Evolutionary conservation across 2,113 vertebrate species (phyloP).

Genomic region (Chaetodon trifascialis): DNA sequence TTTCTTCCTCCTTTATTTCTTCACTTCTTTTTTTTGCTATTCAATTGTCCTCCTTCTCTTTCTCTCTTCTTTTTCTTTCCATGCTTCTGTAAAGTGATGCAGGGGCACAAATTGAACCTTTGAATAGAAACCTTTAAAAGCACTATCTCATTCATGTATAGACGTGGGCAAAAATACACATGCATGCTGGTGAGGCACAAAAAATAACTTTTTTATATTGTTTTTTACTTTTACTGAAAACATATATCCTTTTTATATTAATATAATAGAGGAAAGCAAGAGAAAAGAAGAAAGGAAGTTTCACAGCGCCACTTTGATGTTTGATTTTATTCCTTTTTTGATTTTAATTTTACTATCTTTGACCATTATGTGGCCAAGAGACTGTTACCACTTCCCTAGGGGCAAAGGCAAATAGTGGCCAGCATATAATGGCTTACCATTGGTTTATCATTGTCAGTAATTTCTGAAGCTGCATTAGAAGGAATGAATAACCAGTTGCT

Average conservation of each 20-base stretch:
- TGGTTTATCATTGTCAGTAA: slow-evolving; percentile 5
- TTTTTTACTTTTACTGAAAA: neutral
- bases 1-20: neutral
- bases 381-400: neutral
- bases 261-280: too few species aligned
- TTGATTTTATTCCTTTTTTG: neutral
- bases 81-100: slow-evolving; percentile 38
- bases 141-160: neutral
- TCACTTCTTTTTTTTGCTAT: neutral
- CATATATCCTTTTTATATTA: too few species aligned
- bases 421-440: neutral
- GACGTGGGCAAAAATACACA: neutral
- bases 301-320: neutral
- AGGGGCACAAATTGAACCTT: slow-evolving; percentile 31
- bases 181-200: neutral
- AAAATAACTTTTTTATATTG: neutral
- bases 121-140: slow-evolving; percentile 20
- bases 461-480: neutral
- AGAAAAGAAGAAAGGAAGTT: neutral
- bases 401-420: neutral
- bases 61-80: neutral
- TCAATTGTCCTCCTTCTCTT: neutral
- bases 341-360: neutral
- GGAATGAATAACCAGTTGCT: neutral
- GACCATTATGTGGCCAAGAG: neutral